Evolutionary conservation across 2,797 vertebrate genomes (phyloP), one percentile per base, ranked within the genome.

Genomic region (Macrochelys suwanniensis): DNA sequence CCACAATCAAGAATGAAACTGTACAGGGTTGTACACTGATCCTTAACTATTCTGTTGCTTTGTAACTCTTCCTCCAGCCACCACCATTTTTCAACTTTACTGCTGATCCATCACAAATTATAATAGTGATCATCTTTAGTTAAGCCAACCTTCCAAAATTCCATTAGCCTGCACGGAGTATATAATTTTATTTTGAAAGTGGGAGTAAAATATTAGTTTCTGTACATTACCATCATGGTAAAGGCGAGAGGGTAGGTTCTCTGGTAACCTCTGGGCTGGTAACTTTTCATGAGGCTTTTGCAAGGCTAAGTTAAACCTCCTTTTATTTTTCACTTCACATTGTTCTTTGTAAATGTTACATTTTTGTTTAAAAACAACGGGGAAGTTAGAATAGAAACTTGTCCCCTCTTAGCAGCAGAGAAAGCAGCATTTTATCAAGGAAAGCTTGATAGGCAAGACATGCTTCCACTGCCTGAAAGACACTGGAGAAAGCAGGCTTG

Each of bases 351-450:
- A 89, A 93, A 93, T 50, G 3, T 11, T 0, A 5, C 4, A 7
- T 13, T 81, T 90, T 87, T 79, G n/a, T 21, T 87, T 51, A 19
- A 87, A 91, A 79, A 92, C 28, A 71, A 12, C 4, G 1, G 82
- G 1, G 0, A 4, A 11, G 25, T 42, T 42, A 42, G 12, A 53
- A 25, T 37, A 53, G 11, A 82, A 95, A 80, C 51, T 50, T 51
- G 76, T 91, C 33, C 87, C 89, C 53, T 93, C 37, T 16, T 92
- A 93, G 93, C 80, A 95, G 91, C 86, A 91, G 50, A 91, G 42
- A 7, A 82, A 17, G 16, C 0, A 71, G 25, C 47, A 59, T 3
- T 15, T 1, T 77, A 26, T 15, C 84, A 89, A 88, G 16, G 9
- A 89, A 84, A 37, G 2, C 25, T 0, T 50, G 19, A 0, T 50